A percentile compares a stretch with the other conserved stretches of the same genome.
phyloP scores from a whole-genome alignment of 2,888 invertebrate species.

The Melolontha melolontha region DNA sequence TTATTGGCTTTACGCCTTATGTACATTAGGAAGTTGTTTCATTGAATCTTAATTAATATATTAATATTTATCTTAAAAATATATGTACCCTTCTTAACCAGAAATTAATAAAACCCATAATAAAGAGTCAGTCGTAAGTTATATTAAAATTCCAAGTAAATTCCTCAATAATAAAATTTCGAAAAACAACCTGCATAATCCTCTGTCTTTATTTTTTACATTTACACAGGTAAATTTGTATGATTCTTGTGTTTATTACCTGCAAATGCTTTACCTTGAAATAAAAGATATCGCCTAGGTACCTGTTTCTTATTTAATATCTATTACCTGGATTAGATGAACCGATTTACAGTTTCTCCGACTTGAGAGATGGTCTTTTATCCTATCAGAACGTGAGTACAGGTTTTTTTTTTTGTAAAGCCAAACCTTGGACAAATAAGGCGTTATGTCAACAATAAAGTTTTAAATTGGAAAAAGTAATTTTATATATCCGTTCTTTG shows the following conservation, averaged over 20 bases:
- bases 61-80: no score
- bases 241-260: slow-evolving; percentile 22
- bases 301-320: slow-evolving; percentile 31
- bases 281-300: slow-evolving; percentile 18
- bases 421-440: slow-evolving; percentile 31
- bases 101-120: no score
- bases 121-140: no score
- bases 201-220: slow-evolving; percentile 11
- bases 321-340: slow-evolving; percentile 31
- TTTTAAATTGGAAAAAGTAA: slow-evolving; percentile 33
- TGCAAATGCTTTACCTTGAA: slow-evolving; percentile 18
- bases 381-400: neutral
- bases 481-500: slow-evolving; percentile 39
- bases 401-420: slow-evolving; percentile 7
- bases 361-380: slow-evolving; percentile 4
- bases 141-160: slow-evolving; percentile 21
- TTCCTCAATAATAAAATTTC: neutral
- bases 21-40: no score
- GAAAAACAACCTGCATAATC: slow-evolving; percentile 22
- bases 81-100: no score
- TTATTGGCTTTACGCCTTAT: no score
- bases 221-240: slow-evolving; percentile 12
- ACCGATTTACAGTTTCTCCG: slow-evolving; percentile 29
- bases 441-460: slow-evolving; percentile 25
- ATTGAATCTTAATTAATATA: no score